Conservation (phyloP, 1,140 invertebrate genomes). For the Vanessa tameamea region DNA sequence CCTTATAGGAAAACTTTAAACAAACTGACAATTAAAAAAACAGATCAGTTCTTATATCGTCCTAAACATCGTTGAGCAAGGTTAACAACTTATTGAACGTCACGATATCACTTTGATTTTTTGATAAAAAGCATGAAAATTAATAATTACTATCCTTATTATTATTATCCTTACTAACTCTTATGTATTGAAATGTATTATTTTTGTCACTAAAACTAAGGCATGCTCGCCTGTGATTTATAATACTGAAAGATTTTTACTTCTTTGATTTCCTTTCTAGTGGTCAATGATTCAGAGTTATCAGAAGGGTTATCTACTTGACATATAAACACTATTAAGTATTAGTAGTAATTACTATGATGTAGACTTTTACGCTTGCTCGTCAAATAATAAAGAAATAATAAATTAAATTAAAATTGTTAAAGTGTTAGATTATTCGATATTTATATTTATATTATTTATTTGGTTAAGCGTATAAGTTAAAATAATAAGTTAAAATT, state of each 20-base stretch:
- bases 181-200: too few relatives aligned
- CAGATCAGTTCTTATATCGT: not conserved
- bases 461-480: too few relatives aligned
- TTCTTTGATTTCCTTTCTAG: constrained; percentile 12
- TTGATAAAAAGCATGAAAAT: not conserved
- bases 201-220: too few relatives aligned
- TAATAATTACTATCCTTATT: too few relatives aligned
- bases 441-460: too few relatives aligned
- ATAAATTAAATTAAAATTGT: too few relatives aligned
- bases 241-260: constrained; percentile 4
- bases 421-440: too few relatives aligned
- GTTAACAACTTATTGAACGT: not conserved
- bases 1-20: not conserved
- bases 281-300: constrained; percentile 22
- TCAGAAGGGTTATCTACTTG: constrained; percentile 27
- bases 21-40: not conserved
- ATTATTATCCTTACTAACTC: not conserved
- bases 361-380: too few relatives aligned
- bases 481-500: too few relatives aligned
- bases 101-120: too few relatives aligned
- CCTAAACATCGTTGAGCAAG: not conserved
- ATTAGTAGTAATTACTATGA: not conserved
- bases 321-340: constrained; percentile 13
- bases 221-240: not conserved
- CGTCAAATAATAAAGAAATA: too few relatives aligned